These are phyloP conservation scores for Eristalis tenax DNA, from an alignment of 2,888 invertebrate genomes.

Conservation along the genomic window DNA sequence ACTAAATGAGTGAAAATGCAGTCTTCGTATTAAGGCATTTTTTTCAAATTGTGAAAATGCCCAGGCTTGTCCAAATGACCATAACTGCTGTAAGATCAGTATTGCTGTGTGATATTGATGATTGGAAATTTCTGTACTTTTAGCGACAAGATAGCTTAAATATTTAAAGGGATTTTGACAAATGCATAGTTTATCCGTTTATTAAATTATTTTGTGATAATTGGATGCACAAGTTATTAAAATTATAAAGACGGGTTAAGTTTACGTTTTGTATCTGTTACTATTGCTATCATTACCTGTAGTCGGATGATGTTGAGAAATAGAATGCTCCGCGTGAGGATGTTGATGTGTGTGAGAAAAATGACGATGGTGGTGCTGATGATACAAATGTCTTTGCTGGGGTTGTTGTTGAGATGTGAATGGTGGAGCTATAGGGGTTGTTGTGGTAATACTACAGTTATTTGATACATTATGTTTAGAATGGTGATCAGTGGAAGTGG, in stretches of 20 bases:
- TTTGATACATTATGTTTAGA: conserved; percentile 50
- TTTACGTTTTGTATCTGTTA: conserved; percentile 53
- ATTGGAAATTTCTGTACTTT: too few relatives aligned
- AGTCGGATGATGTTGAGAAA: conserved; percentile 63
- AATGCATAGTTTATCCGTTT: too few relatives aligned
- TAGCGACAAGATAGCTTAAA: not conserved
- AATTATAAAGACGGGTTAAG: conserved; percentile 43
- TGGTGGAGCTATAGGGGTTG: conserved; percentile 51
- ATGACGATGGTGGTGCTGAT: conserved; percentile 64
- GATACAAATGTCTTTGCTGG: conserved; percentile 60
- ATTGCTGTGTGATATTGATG: not conserved
- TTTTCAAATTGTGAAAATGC: not conserved
- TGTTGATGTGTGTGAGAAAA: conserved; percentile 62
- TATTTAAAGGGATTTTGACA: not conserved
- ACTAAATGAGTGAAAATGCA: not conserved
- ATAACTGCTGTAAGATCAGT: not conserved
- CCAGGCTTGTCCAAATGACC: not conserved
- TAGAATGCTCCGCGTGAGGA: conserved; percentile 61
- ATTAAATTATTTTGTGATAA: not conserved
- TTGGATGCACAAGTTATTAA: not conserved
- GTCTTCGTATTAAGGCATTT: not conserved
- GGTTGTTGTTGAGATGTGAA: conserved; percentile 61
- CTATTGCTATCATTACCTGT: conserved; percentile 58
- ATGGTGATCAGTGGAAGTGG: conserved; percentile 54
- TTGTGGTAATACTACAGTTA: conserved; percentile 29